Conservation (phyloP, 1,140 invertebrate genomes). For the Octopus bimaculoides region DNA sequence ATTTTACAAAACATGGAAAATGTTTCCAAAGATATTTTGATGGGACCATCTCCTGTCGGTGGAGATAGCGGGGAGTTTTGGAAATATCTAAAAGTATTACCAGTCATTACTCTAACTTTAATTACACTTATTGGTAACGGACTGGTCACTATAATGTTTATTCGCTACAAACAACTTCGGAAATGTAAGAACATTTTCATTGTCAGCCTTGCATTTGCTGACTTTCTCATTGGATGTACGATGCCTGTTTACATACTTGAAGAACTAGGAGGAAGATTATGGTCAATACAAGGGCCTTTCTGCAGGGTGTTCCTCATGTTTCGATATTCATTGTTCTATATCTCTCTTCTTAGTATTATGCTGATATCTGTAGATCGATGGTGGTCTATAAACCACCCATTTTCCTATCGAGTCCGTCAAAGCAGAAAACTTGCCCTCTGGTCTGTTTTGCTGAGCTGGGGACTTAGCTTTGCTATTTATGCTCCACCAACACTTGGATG, state of each 20-base stretch:
- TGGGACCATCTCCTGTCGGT: no score
- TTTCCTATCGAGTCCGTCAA: slow-evolving; percentile 44
- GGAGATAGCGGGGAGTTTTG: background rate
- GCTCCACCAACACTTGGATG: slow-evolving; percentile 36
- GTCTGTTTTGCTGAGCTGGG: slow-evolving; percentile 35
- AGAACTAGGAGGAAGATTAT: slow-evolving; percentile 23
- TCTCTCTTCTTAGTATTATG: slow-evolving; percentile 45
- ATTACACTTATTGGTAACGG: slow-evolving; percentile 41
- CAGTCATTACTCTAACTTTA: slow-evolving; percentile 33
- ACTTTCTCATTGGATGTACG: slow-evolving; percentile 40
- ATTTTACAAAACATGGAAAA: no score
- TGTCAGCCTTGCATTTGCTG: slow-evolving; percentile 42
- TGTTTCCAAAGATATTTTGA: no score
- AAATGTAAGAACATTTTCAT: slow-evolving; percentile 47
- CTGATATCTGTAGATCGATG: slow-evolving; percentile 46
- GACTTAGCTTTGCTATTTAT: slow-evolving; percentile 38
- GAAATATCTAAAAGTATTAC: slow-evolving; percentile 33
- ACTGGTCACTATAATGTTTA: slow-evolving; percentile 40
- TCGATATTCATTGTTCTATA: slow-evolving; percentile 40
- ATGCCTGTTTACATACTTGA: slow-evolving; percentile 40
- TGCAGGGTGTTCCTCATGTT: slow-evolving; percentile 39
- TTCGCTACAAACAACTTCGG: slow-evolving; percentile 32
- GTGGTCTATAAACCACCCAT: slow-evolving; percentile 50
- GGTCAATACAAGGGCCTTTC: slow-evolving; percentile 24
- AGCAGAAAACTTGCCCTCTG: slow-evolving; percentile 35